A percentile compares a stretch with the other conserved stretches of the same genome.
phyloP scores from a whole-genome alignment of 2,797 vertebrate species.

The Streptopelia turtur region DNA sequence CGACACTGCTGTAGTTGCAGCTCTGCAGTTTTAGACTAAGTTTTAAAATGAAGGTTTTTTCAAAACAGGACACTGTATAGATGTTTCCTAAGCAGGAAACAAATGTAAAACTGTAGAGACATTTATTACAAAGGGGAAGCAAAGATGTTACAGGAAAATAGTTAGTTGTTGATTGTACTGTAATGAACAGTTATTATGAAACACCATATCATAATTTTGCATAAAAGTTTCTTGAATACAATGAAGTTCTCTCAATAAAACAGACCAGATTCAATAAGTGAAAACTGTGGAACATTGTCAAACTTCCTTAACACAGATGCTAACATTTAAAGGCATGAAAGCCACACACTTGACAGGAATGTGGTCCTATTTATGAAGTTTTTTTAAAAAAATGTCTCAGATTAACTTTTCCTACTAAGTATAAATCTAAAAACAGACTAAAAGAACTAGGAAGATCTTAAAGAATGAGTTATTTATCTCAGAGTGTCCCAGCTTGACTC shows the following conservation, averaged over 20 bases:
- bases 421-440: neutral
- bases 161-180: neutral
- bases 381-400: neutral
- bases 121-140: neutral
- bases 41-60: neutral
- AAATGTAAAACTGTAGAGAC: neutral
- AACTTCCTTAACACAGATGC: neutral
- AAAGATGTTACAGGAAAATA: neutral
- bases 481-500: neutral
- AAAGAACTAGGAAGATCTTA: neutral
- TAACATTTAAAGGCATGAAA: neutral
- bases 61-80: accelerated
- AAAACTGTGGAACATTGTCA: neutral
- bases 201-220: neutral
- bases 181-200: neutral
- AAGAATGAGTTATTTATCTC: neutral
- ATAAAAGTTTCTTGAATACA: neutral
- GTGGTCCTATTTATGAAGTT: neutral
- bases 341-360: neutral
- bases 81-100: neutral
- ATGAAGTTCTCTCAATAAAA: neutral
- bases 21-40: neutral
- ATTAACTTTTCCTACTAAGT: neutral
- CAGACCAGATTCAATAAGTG: accelerated
- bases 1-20: neutral